A percentile compares a stretch with the other conserved stretches of the same genome.
phyloP scores from a whole-genome alignment of 2,113 vertebrate genomes.

The Perca schrenkii region DNA sequence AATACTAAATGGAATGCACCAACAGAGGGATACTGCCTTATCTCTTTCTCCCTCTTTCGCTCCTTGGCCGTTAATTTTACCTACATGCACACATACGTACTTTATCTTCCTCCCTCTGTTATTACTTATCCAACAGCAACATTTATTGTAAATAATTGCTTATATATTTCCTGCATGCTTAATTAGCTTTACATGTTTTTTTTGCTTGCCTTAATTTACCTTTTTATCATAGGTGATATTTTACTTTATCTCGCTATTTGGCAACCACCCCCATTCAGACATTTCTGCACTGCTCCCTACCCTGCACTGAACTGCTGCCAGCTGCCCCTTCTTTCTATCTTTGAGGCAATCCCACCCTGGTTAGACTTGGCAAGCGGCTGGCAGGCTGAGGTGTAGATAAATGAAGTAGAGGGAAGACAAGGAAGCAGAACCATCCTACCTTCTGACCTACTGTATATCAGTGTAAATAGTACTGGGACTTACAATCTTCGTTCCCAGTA shows the following conservation, averaged over 20 bases:
- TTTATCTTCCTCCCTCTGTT: neutral
- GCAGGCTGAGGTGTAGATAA: conserved; percentile 31
- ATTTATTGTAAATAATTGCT: neutral
- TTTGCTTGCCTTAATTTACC: neutral
- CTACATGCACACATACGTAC: rapidly evolving
- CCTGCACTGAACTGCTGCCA: conserved; percentile 34
- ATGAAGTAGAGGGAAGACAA: neutral
- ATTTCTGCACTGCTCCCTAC: conserved; percentile 18
- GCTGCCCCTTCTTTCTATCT: conserved; percentile 21
- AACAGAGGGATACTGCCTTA: neutral
- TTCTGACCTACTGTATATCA: too few species aligned
- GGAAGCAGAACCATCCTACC: too few species aligned
- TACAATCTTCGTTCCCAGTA: too few species aligned
- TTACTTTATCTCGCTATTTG: neutral
- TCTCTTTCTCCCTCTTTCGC: neutral
- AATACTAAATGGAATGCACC: neutral
- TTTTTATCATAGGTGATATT: neutral
- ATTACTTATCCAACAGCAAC: neutral
- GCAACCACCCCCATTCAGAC: neutral
- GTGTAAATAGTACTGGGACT: too few species aligned
- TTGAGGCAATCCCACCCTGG: conserved; percentile 13
- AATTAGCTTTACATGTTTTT: neutral
- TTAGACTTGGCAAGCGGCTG: conserved; percentile 21
- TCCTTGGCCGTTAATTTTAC: neutral
- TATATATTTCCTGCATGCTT: neutral